Percentiles rank a stretch among this genome's conserved stretches.
These are phyloP conservation scores for human DNA, from an alignment of 2,113 vertebrate genomes.

Conservation along the genomic window GRCh38 chr4:46960001-46960500, in stretches of 20 bases:
- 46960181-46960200: neutral
- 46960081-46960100: neutral
- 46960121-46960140: neutral
- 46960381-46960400: neutral
- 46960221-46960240: neutral
- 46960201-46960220: neutral
- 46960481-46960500: neutral
- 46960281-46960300: constrained; percentile 10
- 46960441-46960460: neutral
- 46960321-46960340: neutral
- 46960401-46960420: neutral
- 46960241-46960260: neutral
- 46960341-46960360: neutral
- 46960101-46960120: neutral
- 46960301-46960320: neutral
- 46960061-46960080: neutral
- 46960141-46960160: constrained; percentile 29
- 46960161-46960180: neutral
- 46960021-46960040: neutral
- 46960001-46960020: constrained; percentile 10
- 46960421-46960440: constrained; percentile 13
- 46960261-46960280: neutral
- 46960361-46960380: constrained; percentile 32
- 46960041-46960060: neutral
- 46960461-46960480: neutral